These are phyloP conservation scores for Panagrolaimus sp. DNA, from an alignment of 1,140 invertebrate genomes.

Conservation along the genomic window DNA sequence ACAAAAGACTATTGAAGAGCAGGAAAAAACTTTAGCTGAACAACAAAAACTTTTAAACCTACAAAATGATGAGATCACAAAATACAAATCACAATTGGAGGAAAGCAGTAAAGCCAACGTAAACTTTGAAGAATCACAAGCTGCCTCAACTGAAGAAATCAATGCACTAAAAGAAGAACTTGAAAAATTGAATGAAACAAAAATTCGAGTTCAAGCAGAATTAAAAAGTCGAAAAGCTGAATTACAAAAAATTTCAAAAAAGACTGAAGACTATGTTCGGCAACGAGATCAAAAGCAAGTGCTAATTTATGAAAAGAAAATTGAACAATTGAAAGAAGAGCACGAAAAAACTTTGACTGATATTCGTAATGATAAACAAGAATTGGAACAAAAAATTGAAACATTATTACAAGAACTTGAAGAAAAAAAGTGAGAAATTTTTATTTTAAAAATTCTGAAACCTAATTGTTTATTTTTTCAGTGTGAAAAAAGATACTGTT, in stretches of 20 bases:
- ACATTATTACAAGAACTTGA: conserved; percentile 23
- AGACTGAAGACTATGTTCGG: conserved; percentile 11
- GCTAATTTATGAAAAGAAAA: conserved; percentile 29
- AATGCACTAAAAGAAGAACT: conserved; percentile 26
- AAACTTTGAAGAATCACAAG: conserved; percentile 18
- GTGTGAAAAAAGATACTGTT: conserved; percentile 21
- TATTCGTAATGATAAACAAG: conserved; percentile 6
- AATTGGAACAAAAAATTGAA: conserved; percentile 16
- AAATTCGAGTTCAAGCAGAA: conserved; percentile 20
- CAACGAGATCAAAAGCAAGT: conserved; percentile 18
- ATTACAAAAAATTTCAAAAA: not conserved
- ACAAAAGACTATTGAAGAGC: conserved; percentile 23
- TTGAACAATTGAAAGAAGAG: conserved; percentile 30
- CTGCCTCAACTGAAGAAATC: conserved; percentile 14
- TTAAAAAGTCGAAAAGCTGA: conserved; percentile 20
- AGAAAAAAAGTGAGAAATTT: conserved; percentile 20
- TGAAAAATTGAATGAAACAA: conserved; percentile 28
- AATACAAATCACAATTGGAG: conserved; percentile 20
- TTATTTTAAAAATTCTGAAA: conserved; percentile 11
- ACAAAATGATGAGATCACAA: conserved; percentile 3
- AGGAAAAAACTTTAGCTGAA: not conserved
- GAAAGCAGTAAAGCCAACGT: conserved; percentile 17
- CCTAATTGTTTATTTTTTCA: conserved; percentile 21
- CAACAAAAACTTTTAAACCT: conserved; percentile 16
- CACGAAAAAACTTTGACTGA: conserved; percentile 23